Percentiles rank a stretch among this genome's conserved stretches.
phyloP scores from a whole-genome alignment of 2,888 invertebrate species.

The Crematogaster levior region DNA sequence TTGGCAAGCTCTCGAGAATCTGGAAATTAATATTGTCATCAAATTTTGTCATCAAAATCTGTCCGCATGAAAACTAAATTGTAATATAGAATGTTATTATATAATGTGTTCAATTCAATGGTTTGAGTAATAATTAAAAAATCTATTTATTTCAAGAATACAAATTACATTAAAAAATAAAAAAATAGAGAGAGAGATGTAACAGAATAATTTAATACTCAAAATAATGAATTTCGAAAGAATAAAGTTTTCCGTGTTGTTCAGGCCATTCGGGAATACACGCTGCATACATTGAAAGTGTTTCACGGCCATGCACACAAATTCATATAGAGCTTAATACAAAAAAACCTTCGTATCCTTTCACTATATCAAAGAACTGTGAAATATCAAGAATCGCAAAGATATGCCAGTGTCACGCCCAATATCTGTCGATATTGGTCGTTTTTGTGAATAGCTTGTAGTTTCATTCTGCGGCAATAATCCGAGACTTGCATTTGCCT shows the following conservation, averaged over 20 bases:
- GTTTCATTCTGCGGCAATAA: conserved; percentile 24
- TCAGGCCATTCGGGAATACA: neutral
- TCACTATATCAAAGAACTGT: conserved; percentile 22
- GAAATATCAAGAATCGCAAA: conserved; percentile 49
- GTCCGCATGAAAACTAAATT: neutral
- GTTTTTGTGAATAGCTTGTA: conserved; percentile 35
- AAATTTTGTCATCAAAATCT: conserved; percentile 29
- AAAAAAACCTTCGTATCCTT: conserved; percentile 7
- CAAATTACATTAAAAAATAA: neutral
- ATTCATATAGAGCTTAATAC: conserved; percentile 12
- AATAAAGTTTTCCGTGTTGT: neutral
- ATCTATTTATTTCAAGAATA: neutral
- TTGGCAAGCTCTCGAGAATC: conserved; percentile 32
- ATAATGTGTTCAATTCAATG: neutral
- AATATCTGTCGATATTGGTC: conserved; percentile 26
- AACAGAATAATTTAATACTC: neutral
- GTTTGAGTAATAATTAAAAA: neutral
- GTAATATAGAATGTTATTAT: neutral
- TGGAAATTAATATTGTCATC: conserved; percentile 52
- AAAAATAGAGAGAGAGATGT: neutral
- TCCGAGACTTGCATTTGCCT: conserved; percentile 18
- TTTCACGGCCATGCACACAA: neutral
- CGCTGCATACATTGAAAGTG: neutral
- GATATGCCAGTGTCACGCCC: conserved; percentile 37
- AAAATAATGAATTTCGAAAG: neutral